Conservation (phyloP, 2,888 invertebrate genomes). For the Phlogophora meticulosa region DNA sequence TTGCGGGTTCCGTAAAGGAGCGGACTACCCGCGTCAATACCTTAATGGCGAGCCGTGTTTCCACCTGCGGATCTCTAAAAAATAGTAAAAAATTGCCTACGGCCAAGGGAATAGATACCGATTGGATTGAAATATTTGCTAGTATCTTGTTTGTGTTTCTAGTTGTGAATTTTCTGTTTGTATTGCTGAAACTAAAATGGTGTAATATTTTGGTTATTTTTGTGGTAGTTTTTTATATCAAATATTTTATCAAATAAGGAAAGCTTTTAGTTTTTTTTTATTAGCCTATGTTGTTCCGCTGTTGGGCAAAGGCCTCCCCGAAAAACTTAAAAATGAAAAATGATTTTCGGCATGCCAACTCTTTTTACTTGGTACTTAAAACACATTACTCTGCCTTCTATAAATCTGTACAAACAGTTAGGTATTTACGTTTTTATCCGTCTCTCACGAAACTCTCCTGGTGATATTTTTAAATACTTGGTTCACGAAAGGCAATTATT, state of each 20-base stretch:
- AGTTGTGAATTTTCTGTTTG: conserved; percentile 11
- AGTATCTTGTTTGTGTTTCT: conserved; percentile 24
- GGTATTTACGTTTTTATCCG: too few species aligned
- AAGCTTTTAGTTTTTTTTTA: too few species aligned
- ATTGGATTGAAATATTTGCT: conserved; percentile 64
- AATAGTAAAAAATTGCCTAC: conserved; percentile 78
- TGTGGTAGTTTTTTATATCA: too few species aligned
- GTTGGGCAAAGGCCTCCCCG: too few species aligned
- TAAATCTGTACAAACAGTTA: too few species aligned
- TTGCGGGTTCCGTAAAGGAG: conserved; percentile 82
- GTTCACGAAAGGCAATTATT: conserved; percentile 50
- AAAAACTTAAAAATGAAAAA: too few species aligned
- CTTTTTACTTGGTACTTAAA: too few species aligned
- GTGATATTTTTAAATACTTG: conserved; percentile 28
- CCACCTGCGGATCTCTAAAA: conserved; percentile 81
- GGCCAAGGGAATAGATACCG: conserved; percentile 70
- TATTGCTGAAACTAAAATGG: not conserved
- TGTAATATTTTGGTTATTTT: not conserved
- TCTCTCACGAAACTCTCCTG: not conserved
- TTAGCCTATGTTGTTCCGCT: too few species aligned
- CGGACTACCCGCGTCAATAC: conserved; percentile 84
- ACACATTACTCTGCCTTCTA: too few species aligned
- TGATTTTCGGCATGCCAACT: too few species aligned
- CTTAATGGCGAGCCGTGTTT: conserved; percentile 84
- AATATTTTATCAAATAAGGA: not conserved